phyloP scores from a whole-genome alignment of 2,888 invertebrate genomes.

The Leptopterna dolabrata region DNA sequence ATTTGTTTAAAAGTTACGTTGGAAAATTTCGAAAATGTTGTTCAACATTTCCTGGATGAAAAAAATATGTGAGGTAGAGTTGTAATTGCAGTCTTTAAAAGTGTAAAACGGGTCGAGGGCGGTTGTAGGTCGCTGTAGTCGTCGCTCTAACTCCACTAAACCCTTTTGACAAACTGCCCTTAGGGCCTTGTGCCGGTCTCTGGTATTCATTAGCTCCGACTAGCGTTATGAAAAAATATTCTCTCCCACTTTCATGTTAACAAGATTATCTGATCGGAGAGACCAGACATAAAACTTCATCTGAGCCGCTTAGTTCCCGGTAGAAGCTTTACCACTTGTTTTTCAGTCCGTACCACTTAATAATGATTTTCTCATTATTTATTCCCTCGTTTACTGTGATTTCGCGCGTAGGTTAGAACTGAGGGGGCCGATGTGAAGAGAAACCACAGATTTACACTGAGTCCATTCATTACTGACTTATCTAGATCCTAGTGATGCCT shows the following conservation, averaged over 20 bases:
- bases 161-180: constrained; percentile 32
- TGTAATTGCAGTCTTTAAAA: background rate
- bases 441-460: no score
- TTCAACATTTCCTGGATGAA: background rate
- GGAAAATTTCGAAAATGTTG: background rate
- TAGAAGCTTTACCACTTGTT: background rate
- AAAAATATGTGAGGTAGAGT: background rate
- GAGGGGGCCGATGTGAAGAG: no score
- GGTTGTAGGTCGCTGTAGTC: background rate
- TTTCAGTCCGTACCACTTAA: background rate
- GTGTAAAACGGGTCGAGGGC: background rate
- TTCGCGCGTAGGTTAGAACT: no score
- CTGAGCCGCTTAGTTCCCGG: background rate
- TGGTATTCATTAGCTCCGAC: constrained; percentile 16
- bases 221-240: constrained; percentile 20
- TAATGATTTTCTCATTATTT: background rate
- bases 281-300: constrained; percentile 28
- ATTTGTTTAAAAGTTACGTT: no score
- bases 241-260: background rate
- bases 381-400: no score
- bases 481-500: no score
- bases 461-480: no score
- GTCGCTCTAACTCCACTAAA: background rate
- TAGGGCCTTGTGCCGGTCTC: background rate
- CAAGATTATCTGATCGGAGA: constrained; percentile 29